These are phyloP conservation scores for Periophthalmus modestus DNA, from an alignment of 2,113 vertebrate genomes.

Conservation along the genomic window DNA sequence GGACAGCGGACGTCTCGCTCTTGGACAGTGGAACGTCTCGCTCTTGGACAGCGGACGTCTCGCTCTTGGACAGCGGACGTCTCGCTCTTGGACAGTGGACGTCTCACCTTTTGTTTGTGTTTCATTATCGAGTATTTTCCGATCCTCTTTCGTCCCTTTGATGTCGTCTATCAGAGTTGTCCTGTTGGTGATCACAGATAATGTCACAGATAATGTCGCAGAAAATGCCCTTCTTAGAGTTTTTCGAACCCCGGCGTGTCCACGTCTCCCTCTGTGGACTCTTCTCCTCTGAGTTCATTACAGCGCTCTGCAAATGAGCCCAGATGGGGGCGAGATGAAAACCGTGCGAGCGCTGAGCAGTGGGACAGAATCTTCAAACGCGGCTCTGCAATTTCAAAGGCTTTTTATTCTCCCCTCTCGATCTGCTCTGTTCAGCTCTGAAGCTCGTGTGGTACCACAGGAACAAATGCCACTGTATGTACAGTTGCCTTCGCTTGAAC, in stretches of 20 bases:
- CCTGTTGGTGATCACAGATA: not conserved
- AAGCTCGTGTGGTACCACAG: conserved; percentile 15
- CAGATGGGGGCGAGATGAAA: conserved; percentile 58
- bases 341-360: conserved; percentile 49
- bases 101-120: not conserved
- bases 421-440: conserved; percentile 16
- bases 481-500: not conserved
- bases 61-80: too few relatives aligned
- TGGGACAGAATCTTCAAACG: conserved; percentile 62
- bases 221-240: not conserved
- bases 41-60: too few relatives aligned
- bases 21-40: too few relatives aligned
- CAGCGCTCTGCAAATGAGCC: conserved; percentile 53
- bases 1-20: too few relatives aligned
- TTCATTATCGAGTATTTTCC: not conserved
- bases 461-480: not conserved
- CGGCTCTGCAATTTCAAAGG: conserved; percentile 59
- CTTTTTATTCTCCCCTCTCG: conserved; percentile 38
- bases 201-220: conserved; percentile 2
- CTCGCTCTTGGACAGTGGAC: too few relatives aligned
- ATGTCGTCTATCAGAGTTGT: not conserved
- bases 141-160: not conserved
- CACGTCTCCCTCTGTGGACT: conserved; percentile 21
- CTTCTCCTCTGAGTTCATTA: conserved; percentile 50
- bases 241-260: conserved; percentile 7